These are phyloP conservation scores for Poecile atricapillus DNA, from an alignment of 2,113 vertebrate species.

Conservation along the genomic window DNA sequence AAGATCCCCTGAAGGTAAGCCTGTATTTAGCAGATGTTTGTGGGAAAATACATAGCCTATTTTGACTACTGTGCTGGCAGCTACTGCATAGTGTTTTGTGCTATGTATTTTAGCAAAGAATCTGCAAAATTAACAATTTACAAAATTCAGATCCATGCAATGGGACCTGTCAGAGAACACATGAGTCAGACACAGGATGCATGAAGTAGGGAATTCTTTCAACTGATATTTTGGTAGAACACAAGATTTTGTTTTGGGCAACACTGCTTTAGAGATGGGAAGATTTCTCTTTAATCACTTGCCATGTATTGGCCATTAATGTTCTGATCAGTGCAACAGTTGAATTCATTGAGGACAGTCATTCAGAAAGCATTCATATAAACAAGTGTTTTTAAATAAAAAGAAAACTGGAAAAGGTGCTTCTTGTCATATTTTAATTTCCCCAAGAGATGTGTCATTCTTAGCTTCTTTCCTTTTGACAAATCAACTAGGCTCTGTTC, in stretches of 20 bases:
- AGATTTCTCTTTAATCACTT: not conserved
- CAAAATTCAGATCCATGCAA: not conserved
- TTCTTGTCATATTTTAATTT: not conserved
- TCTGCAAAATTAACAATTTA: not conserved
- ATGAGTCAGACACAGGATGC: not conserved
- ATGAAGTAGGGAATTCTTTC: not conserved
- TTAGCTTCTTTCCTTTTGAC: not conserved
- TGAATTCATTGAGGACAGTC: not conserved
- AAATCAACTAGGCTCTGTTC: not conserved
- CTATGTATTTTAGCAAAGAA: not conserved
- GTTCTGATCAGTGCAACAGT: not conserved
- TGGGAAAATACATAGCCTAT: not conserved
- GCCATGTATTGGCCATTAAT: not conserved
- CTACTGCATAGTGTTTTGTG: not conserved
- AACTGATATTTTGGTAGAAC: not conserved
- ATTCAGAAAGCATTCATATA: not conserved
- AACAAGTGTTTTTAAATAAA: not conserved
- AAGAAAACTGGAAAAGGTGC: not conserved
- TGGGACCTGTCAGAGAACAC: not conserved
- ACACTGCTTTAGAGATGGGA: not conserved
- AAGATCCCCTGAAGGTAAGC: not conserved
- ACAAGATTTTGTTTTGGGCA: not conserved
- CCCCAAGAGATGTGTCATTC: not conserved
- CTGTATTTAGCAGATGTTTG: not conserved
- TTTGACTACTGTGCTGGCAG: not conserved